Evolutionary conservation across 2,113 vertebrate species (phyloP).

Genomic region (Pogonocichla stellata): DNA sequence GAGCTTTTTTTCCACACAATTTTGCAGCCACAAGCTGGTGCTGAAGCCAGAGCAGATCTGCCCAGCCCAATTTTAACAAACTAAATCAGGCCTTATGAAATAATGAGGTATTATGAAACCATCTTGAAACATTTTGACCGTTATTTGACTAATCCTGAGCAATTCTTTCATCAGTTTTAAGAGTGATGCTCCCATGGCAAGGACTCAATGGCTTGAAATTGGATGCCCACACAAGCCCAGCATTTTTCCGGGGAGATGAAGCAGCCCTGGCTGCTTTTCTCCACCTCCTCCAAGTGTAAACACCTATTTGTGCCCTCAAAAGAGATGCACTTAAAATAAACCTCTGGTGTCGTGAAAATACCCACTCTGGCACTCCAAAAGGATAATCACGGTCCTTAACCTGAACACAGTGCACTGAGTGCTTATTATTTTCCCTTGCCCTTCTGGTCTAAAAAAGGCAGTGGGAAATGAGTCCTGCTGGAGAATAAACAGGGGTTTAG

Average conservation of each 20-base stretch:
- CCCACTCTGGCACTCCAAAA: not conserved
- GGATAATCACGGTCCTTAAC: not conserved
- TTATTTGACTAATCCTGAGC: not conserved
- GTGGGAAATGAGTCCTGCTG: not conserved
- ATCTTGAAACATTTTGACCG: not conserved
- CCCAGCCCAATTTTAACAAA: not conserved
- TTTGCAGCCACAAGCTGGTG: not conserved
- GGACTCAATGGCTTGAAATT: not conserved
- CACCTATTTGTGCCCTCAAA: not conserved
- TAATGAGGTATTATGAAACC: not conserved
- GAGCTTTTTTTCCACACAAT: rapidly evolving
- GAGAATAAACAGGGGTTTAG: not conserved
- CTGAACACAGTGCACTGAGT: not conserved
- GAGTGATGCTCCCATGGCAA: not conserved
- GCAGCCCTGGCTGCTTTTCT: not conserved
- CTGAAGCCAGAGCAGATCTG: not conserved
- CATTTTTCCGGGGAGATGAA: not conserved
- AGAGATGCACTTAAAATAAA: constrained; percentile 23
- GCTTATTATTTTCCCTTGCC: not conserved
- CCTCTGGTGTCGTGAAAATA: not conserved
- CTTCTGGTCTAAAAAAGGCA: not conserved
- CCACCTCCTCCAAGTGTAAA: not conserved
- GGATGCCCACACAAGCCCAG: not conserved
- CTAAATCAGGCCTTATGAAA: not conserved
- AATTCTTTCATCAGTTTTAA: not conserved